Conservation (phyloP, 2,797 vertebrate genomes). For the Danio aesculapii region DNA sequence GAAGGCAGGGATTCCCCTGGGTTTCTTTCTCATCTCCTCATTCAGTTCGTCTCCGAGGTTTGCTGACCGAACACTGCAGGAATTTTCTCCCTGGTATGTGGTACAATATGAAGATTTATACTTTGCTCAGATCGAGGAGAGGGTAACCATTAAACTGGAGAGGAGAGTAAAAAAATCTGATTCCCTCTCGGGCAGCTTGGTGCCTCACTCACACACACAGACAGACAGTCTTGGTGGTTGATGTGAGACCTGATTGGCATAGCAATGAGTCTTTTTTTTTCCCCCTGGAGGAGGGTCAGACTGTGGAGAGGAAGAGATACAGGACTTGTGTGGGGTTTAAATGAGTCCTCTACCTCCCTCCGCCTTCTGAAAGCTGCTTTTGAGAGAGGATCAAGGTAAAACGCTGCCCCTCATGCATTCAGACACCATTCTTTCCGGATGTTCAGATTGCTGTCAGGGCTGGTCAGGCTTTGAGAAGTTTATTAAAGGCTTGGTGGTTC, state of each 20-base stretch:
- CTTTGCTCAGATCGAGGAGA: conserved; percentile 12
- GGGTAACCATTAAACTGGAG: conserved; percentile 34
- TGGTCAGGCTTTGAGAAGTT: too few relatives aligned
- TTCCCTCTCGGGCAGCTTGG: conserved; percentile 28
- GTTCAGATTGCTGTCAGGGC: neutral
- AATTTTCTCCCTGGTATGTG: conserved; percentile 46
- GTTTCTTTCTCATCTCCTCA: conserved; percentile 26
- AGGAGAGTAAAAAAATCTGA: conserved; percentile 26
- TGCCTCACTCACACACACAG: neutral
- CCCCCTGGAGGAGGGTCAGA: conserved; percentile 32
- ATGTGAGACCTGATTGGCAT: conserved; percentile 52
- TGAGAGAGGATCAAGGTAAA: conserved; percentile 26
- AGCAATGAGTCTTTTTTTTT: conserved; percentile 49
- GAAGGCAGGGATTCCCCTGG: conserved; percentile 42
- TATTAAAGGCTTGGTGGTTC: too few relatives aligned
- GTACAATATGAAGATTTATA: conserved; percentile 55
- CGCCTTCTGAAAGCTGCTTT: neutral
- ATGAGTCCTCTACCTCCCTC: conserved; percentile 6
- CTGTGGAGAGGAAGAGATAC: conserved; percentile 19
- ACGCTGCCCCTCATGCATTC: neutral
- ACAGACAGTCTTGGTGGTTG: conserved; percentile 52
- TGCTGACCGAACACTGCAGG: conserved; percentile 25
- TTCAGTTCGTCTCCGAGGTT: conserved; percentile 53
- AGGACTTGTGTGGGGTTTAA: conserved; percentile 30
- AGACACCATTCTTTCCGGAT: neutral